phyloP scores from a whole-genome alignment of 2,113 vertebrate species.

The Caretta caretta region DNA sequence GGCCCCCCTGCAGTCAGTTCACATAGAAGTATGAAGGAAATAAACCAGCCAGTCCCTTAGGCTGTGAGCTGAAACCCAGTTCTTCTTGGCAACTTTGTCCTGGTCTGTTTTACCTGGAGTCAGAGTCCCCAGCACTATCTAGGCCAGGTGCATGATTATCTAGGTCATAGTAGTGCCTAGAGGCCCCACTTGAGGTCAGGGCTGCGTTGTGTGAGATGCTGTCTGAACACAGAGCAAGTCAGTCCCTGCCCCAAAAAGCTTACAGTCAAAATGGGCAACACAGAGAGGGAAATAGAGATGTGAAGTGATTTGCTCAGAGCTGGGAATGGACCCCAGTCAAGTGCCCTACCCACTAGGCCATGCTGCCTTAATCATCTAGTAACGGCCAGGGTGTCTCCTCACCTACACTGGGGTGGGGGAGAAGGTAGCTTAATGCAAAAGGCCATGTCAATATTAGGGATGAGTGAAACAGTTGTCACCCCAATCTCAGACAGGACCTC shows the following conservation, averaged over 20 bases:
- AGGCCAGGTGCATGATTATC: neutral
- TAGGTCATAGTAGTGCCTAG: neutral
- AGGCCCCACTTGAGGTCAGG: neutral
- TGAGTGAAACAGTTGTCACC: neutral
- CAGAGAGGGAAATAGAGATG: neutral
- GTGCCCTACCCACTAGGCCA: neutral
- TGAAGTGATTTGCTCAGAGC: neutral
- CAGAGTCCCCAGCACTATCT: neutral
- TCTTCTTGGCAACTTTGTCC: neutral
- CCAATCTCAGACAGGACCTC: neutral
- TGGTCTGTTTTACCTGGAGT: neutral
- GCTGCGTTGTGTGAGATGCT: neutral
- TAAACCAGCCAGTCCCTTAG: neutral
- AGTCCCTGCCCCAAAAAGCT: neutral
- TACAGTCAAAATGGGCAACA: neutral
- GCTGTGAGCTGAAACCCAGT: neutral
- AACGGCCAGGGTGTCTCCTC: neutral
- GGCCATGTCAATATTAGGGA: neutral
- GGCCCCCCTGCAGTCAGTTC: neutral
- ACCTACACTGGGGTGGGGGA: neutral
- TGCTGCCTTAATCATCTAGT: neutral
- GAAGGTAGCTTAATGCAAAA: neutral
- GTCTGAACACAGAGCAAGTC: neutral
- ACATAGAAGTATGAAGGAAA: neutral
- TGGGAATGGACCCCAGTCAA: neutral